Evolutionary conservation across 2,888 invertebrate genomes (phyloP).

Genomic region (Drosophila nr. medialis): DNA sequence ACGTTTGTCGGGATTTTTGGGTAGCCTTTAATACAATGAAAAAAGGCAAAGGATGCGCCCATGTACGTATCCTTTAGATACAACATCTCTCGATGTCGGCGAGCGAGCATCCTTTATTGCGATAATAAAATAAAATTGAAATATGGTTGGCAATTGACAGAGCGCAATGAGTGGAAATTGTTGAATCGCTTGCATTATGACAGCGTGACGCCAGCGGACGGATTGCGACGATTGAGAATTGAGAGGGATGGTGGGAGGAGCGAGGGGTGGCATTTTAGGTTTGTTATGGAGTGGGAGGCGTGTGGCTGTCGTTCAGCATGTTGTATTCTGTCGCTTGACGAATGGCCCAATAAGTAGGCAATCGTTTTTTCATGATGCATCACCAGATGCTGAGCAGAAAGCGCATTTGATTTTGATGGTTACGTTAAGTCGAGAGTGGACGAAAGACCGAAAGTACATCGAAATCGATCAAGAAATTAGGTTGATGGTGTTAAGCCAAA

Average conservation of each 20-base stretch:
- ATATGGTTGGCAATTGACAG: constrained; percentile 77
- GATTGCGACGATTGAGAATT: not conserved
- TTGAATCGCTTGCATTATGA: constrained; percentile 58
- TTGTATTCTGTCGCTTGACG: constrained; percentile 38
- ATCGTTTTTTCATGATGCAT: constrained; percentile 23
- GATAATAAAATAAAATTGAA: constrained; percentile 80
- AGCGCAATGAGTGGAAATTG: constrained; percentile 77
- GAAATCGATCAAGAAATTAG: not conserved
- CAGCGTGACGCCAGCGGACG: constrained; percentile 43
- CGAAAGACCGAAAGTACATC: not conserved
- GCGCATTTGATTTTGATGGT: constrained; percentile 2
- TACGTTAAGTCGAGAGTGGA: not conserved
- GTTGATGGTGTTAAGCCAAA: not conserved
- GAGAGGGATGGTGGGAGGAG: not conserved
- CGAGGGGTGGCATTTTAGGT: constrained; percentile 2
- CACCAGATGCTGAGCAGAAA: constrained; percentile 23
- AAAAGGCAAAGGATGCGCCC: constrained; percentile 57
- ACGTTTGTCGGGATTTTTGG: constrained; percentile 18
- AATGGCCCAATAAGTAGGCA: constrained; percentile 60
- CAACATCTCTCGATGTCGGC: constrained; percentile 6
- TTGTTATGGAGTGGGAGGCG: not conserved
- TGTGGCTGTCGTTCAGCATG: constrained; percentile 24
- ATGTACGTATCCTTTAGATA: constrained; percentile 47
- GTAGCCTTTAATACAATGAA: constrained; percentile 57
- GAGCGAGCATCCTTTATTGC: constrained; percentile 42